Evolutionary conservation across 1,140 invertebrate species (phyloP).

Genomic region (Cyclargus thomasi): DNA sequence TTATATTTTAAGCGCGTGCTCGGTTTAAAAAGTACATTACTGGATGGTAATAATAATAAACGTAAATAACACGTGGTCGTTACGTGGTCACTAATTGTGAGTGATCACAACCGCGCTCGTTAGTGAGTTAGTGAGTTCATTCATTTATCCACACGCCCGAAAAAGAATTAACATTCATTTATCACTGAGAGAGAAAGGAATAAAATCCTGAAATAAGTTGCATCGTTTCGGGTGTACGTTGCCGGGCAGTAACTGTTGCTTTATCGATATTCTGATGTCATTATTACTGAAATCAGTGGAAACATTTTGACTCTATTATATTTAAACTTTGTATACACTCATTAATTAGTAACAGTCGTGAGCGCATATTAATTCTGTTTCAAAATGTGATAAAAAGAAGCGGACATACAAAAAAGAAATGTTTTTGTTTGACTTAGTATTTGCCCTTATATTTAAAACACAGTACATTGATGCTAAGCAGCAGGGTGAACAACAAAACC

Average conservation of each 20-base stretch:
- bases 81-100: slow-evolving; percentile 13
- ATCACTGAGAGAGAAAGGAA: slow-evolving; percentile 7
- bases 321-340: too few species aligned
- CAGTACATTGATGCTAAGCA: too few species aligned
- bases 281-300: neutral
- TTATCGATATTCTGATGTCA: neutral
- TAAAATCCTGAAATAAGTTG: slow-evolving; percentile 5
- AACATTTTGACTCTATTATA: neutral
- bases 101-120: neutral
- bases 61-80: slow-evolving; percentile 10
- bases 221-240: neutral
- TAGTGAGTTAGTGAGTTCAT: slow-evolving; percentile 7
- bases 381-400: too few species aligned
- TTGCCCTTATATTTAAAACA: too few species aligned
- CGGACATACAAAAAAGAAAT: too few species aligned
- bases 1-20: neutral
- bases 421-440: too few species aligned
- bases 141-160: slow-evolving; percentile 7
- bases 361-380: too few species aligned
- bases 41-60: slow-evolving; percentile 8
- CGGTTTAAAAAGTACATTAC: neutral
- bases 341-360: too few species aligned
- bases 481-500: too few species aligned
- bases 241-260: neutral
- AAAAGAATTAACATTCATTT: slow-evolving; percentile 10